A percentile compares a stretch with the other conserved stretches of the same genome.
These are phyloP conservation scores for Doryteuthis pealeii DNA, from an alignment of 1,140 invertebrate genomes.

Conservation along the genomic window DNA sequence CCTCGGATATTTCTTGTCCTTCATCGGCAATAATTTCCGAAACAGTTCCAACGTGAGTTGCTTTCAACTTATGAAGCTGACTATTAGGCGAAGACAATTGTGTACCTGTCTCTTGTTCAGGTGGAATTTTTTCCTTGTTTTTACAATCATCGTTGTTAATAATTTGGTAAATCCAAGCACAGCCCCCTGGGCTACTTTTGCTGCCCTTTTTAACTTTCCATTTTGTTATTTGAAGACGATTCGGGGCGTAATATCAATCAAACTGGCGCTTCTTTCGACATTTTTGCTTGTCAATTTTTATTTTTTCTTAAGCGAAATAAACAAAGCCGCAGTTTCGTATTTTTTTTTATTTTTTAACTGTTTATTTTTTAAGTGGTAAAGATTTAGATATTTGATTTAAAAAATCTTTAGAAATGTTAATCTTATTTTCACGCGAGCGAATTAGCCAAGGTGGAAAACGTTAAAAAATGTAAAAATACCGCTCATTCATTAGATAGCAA, in stretches of 20 bases:
- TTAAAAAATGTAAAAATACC: too few relatives aligned
- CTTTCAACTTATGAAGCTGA: slow-evolving; percentile 63
- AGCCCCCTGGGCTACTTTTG: slow-evolving; percentile 75
- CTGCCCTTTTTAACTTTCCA: slow-evolving; percentile 83
- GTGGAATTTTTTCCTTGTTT: neutral
- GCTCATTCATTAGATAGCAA: too few relatives aligned
- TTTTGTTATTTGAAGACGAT: slow-evolving; percentile 67
- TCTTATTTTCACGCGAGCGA: too few relatives aligned
- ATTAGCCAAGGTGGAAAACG: too few relatives aligned
- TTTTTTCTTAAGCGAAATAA: too few relatives aligned
- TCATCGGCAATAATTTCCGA: slow-evolving; percentile 72
- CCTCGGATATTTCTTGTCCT: slow-evolving; percentile 71
- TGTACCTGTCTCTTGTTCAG: too few relatives aligned
- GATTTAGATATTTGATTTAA: too few relatives aligned
- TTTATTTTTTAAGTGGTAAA: too few relatives aligned
- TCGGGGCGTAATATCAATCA: slow-evolving; percentile 28
- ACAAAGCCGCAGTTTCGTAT: too few relatives aligned
- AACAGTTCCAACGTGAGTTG: slow-evolving; percentile 73
- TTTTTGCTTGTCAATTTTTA: neutral
- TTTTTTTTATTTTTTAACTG: too few relatives aligned
- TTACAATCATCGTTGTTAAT: slow-evolving; percentile 52
- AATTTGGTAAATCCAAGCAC: slow-evolving; percentile 74
- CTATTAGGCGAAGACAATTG: too few relatives aligned
- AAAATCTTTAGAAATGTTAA: too few relatives aligned
- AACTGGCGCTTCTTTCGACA: neutral